Base-by-base conservation (phyloP, 2,888 invertebrate genomes). In the Ormyrus labotus region DNA sequence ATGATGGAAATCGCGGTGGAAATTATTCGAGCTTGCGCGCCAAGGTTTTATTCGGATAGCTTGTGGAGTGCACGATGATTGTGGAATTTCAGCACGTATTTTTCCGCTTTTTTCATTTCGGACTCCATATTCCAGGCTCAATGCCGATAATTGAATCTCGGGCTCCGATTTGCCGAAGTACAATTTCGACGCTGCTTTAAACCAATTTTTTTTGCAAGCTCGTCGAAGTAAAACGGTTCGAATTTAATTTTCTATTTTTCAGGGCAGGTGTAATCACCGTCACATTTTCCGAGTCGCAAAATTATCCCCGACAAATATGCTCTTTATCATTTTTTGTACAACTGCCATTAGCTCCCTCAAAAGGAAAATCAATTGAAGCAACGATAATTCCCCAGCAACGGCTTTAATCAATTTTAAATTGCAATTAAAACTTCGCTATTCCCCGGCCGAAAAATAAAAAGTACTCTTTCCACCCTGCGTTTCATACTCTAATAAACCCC, bases 121-220 rank as follows among this genome's bases (percentile, higher is more conserved):
- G 57, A 63, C 61, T 72, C 71, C 19, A 10, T 63, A 45, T 11
- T n/a, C 34, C 48, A 45, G 61, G 61, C 58, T 63, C 53, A 34
- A 34, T 34, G 61, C 61, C 71, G 47, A 63, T 72, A 72, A 72
- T 72, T 53, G 71, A 72, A 53, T 72, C 60, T 45, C 13, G 19
- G 63, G 34, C 19, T 51, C 61, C 53, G 71, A 63, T 72, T 72
- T 53, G 53, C 34, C 45, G 71, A 48, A 72, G 53, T 72, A 47
- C 13, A 61, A 72, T 72, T 61, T 61, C 34, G 60, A 9, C 34
- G 51, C 45, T 13, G 61, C 45, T 63, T 51, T 63, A 60, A 45
- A 48, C 10, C 61, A 61, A 71, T 63, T 72, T 72, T 72, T 61
- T 19, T 19, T 19, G 19, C 19, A 19, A 19, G 19, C 19, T 19